These are phyloP conservation scores for Gymnarchus niloticus DNA, from an alignment of 2,113 vertebrate species.

Conservation along the genomic window DNA sequence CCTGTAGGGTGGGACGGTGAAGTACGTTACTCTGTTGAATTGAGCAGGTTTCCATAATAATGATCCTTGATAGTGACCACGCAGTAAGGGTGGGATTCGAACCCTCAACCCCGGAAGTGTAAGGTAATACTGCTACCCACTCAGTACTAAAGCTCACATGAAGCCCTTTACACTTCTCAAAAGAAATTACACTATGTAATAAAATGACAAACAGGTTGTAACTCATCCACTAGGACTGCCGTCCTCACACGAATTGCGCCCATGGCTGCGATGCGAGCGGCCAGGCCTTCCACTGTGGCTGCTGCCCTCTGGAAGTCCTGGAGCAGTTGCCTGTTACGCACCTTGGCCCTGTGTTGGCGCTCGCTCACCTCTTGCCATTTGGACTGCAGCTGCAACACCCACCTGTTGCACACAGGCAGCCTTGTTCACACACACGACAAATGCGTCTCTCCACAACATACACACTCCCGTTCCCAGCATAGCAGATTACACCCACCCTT, in stretches of 20 bases:
- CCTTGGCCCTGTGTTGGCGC: constrained; percentile 47
- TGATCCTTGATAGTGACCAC: neutral
- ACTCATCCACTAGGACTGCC: neutral
- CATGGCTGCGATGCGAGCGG: constrained; percentile 54
- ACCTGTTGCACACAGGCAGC: constrained; percentile 23
- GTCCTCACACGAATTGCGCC: constrained; percentile 53
- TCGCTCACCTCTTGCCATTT: constrained; percentile 52
- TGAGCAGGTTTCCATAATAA: neutral
- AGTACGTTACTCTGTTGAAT: neutral
- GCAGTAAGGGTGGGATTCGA: neutral
- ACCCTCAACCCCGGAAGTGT: neutral
- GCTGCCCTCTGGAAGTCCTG: constrained; percentile 62
- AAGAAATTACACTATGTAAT: neutral
- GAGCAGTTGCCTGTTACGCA: constrained; percentile 56
- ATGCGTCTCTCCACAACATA: neutral
- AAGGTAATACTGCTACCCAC: neutral
- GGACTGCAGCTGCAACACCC: constrained; percentile 42
- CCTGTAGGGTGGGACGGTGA: constrained; percentile 37
- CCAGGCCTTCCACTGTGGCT: constrained; percentile 49
- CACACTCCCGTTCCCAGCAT: neutral
- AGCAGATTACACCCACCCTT: neutral
- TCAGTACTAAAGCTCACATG: neutral
- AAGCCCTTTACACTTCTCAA: neutral
- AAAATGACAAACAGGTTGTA: neutral
- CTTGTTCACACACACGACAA: neutral